Evolutionary conservation across 2,888 invertebrate genomes (phyloP).

Genomic region (Serripes groenlandicus): DNA sequence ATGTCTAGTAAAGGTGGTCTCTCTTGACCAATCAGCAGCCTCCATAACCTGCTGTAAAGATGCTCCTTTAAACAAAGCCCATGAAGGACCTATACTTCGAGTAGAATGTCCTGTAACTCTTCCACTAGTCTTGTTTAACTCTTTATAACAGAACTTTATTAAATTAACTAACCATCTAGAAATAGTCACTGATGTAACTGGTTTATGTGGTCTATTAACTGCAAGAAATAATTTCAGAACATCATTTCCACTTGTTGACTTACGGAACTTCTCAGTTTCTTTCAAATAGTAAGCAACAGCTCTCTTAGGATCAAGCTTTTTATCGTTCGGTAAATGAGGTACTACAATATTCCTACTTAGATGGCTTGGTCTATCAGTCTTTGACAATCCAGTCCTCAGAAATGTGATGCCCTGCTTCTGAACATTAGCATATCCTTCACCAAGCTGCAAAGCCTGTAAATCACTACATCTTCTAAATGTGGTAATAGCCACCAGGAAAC

Average conservation of each 20-base stretch:
- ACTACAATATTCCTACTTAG: constrained; percentile 20
- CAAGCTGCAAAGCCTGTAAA: constrained; percentile 34
- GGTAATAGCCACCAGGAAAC: constrained; percentile 39
- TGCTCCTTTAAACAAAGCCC: no score
- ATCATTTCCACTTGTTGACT: neutral
- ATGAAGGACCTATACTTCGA: no score
- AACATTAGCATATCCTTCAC: constrained; percentile 25
- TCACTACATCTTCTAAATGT: constrained; percentile 43
- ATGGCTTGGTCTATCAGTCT: constrained; percentile 30
- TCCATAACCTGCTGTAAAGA: no score
- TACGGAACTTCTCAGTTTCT: constrained; percentile 4
- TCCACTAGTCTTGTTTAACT: no score
- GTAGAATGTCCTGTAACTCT: no score
- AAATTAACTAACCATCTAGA: constrained; percentile 15
- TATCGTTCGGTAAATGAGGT: constrained; percentile 29
- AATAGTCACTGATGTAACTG: neutral
- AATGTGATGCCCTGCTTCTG: constrained; percentile 33
- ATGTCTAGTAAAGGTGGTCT: no score
- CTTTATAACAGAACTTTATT: no score
- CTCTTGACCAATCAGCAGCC: no score
- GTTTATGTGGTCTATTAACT: constrained; percentile 6
- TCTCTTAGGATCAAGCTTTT: constrained; percentile 37
- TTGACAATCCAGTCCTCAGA: constrained; percentile 10
- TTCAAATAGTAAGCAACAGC: constrained; percentile 7
- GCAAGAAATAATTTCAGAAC: constrained; percentile 13